Percentiles rank a stretch among this genome's conserved stretches.
These are phyloP conservation scores for Blastobasis adustella DNA, from an alignment of 2,888 invertebrate genomes.

Conservation along the genomic window DNA sequence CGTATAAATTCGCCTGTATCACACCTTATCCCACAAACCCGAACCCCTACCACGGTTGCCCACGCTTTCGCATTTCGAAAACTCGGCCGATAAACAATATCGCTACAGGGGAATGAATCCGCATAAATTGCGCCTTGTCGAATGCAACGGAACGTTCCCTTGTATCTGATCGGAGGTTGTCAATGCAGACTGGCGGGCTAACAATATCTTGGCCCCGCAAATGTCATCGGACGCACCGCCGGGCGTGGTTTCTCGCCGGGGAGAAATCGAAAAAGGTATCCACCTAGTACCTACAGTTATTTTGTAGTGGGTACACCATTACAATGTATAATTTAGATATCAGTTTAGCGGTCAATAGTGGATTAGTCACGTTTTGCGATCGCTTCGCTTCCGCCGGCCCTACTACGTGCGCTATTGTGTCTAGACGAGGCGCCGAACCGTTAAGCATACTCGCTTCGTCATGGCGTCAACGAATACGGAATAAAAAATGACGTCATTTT, in stretches of 20 bases:
- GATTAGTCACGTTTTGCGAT: slow-evolving; percentile 46
- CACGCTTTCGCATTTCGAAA: slow-evolving; percentile 21
- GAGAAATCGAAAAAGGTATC: slow-evolving; percentile 33
- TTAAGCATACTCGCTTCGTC: no score
- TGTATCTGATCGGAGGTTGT: slow-evolving; percentile 43
- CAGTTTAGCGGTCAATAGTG: slow-evolving; percentile 37
- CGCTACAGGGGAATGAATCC: slow-evolving; percentile 21
- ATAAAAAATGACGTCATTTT: no score
- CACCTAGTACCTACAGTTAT: slow-evolving; percentile 14
- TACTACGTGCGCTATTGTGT: slow-evolving; percentile 8
- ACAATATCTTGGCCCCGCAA: slow-evolving; percentile 39
- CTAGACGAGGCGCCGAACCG: not conserved
- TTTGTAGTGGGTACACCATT: slow-evolving; percentile 24
- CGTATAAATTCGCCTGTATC: no score
- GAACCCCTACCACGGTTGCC: no score
- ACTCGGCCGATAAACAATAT: slow-evolving; percentile 20
- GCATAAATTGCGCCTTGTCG: slow-evolving; percentile 17
- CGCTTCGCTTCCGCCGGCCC: slow-evolving; percentile 32
- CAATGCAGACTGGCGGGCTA: slow-evolving; percentile 37
- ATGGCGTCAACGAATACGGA: no score
- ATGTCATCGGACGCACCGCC: slow-evolving; percentile 48
- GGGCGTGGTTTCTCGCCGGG: slow-evolving; percentile 28
- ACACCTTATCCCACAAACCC: no score
- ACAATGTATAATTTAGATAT: slow-evolving; percentile 53
- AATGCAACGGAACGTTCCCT: slow-evolving; percentile 13